Conservation (phyloP, 2,797 vertebrate species). For the Enteromius fasciolatus region DNA sequence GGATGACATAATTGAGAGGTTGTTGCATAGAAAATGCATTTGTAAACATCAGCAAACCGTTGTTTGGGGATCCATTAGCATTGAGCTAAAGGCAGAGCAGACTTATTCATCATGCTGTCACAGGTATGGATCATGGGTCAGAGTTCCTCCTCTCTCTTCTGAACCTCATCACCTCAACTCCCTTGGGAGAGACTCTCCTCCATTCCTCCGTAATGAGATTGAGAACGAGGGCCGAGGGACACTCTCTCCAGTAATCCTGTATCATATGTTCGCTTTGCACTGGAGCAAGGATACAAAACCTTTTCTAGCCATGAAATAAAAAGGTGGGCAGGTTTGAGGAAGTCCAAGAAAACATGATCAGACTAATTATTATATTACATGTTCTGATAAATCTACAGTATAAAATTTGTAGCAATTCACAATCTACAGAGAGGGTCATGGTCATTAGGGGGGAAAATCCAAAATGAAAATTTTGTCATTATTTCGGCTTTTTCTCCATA, state of each 20-base stretch:
- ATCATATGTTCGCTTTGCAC: conserved; percentile 11
- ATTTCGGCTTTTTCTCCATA: too few species aligned
- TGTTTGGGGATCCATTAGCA: conserved; percentile 56
- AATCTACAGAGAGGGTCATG: not conserved
- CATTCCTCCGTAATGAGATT: conserved; percentile 38
- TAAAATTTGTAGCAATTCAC: not conserved
- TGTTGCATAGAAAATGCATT: conserved; percentile 14
- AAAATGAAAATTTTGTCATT: not conserved
- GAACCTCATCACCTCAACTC: conserved; percentile 42
- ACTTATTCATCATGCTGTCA: conserved; percentile 65
- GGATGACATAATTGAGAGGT: conserved; percentile 1
- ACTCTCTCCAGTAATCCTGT: conserved; percentile 26
- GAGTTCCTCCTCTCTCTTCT: conserved; percentile 53
- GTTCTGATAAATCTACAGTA: not conserved
- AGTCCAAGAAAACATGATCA: not conserved
- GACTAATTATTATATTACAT: not conserved
- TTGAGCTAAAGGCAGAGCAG: conserved; percentile 51
- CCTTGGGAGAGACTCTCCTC: conserved; percentile 17
- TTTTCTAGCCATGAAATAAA: conserved; percentile 20
- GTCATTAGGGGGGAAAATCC: not conserved
- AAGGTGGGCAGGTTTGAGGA: not conserved
- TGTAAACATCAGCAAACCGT: conserved; percentile 10
- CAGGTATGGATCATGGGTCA: conserved; percentile 66
- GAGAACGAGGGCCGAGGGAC: conserved; percentile 37
- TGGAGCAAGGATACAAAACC: conserved; percentile 22